Evolutionary conservation across 2,113 vertebrate species (phyloP), one percentile per base, ranked within the genome.

Genomic region (Shinisaurus crocodilurus): DNA sequence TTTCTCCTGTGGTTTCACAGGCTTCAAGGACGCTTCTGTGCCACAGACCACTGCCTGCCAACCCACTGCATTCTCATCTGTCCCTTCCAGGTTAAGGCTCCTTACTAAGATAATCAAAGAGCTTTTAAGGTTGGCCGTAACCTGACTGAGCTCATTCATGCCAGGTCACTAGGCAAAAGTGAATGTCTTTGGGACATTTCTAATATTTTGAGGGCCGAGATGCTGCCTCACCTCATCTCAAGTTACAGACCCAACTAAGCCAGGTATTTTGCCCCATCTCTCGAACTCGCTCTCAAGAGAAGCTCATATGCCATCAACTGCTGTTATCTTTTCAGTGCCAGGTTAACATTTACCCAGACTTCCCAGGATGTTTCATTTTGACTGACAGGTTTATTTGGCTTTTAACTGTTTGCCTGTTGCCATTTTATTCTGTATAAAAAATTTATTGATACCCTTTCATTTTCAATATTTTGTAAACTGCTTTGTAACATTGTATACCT

Each of bases 91-190:
- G n/a, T 29, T 13, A 50, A 75, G 3, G 10, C 76, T 25, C 75
- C 72, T 1, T 86, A 6, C 37, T 57, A 75, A 54, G 37, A 27
- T 54, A 43, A 92, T 79, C 13, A 92, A 79, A 0, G 2, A 54
- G 45, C 9, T 60, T 76, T 18, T 86, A 23, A 0, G 86, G 9
- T 0, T 84, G 6, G 40, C 1, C 27, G 34, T 6, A 0, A 13
- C 70, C 32, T 25, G 40, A 50, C 70, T 20, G 23, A n/a, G 7
- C 40, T 13, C 4, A 43, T 23, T 82, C 43, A 5, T 32, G 32
- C 6, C n/a, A 34, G 5, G 0, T 23, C 37, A 27, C 40, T n/a
- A 27, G 54, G 32, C 12, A 76, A 57, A 89, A 54, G 18, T 32
- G n/a, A 25, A 40, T 32, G 2, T 18, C n/a, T 76, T 76, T 10